Base-by-base conservation (phyloP, 2,888 invertebrate genomes). In the Rhamphomyia laevipes region DNA sequence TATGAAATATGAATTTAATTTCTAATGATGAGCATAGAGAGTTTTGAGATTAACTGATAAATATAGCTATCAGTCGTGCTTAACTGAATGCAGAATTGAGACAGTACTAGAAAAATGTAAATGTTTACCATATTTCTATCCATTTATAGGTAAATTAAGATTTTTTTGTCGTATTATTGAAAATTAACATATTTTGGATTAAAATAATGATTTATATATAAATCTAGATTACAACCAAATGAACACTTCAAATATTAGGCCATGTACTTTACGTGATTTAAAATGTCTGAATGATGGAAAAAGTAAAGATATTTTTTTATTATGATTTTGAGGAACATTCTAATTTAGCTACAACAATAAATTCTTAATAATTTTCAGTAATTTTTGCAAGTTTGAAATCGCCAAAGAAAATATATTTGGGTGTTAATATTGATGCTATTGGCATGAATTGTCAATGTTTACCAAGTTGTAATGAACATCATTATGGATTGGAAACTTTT, bases 91-190 rank as follows among this genome's bases (percentile, higher is more conserved):
- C 46, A 56, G 64, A 27, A 63, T 65, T 43, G 56, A 60, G 31
- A 53, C 58, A 16, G 58, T 63, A 4, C 45, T 54, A 4, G 50
- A 47, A 12, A 49, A 56, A 6, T 71, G 71, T 53, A 57, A 58
- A 12, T 71, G 71, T 48, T 50, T 67, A 21, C 70, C 70, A 10
- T 71, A 66, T 57, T 70, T 64, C 48, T 69, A 63, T 52, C 67
- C 67, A 5, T 55, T 57, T 27, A 9, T 27, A 6, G 23, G 23
- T 27, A 27, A 27, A 9, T n/a, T n/a, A n/a, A n/a, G n/a, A n/a
- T n/a, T n/a, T n/a, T n/a, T n/a, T n/a, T n/a, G n/a, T n/a, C n/a
- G n/a, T n/a, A n/a, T n/a, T n/a, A n/a, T n/a, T n/a, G n/a, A n/a
- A n/a, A n/a, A n/a, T n/a, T n/a, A n/a, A n/a, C n/a, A n/a, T n/a